phyloP scores from a whole-genome alignment of 2,888 invertebrate species.

The Embidobia sp. region DNA sequence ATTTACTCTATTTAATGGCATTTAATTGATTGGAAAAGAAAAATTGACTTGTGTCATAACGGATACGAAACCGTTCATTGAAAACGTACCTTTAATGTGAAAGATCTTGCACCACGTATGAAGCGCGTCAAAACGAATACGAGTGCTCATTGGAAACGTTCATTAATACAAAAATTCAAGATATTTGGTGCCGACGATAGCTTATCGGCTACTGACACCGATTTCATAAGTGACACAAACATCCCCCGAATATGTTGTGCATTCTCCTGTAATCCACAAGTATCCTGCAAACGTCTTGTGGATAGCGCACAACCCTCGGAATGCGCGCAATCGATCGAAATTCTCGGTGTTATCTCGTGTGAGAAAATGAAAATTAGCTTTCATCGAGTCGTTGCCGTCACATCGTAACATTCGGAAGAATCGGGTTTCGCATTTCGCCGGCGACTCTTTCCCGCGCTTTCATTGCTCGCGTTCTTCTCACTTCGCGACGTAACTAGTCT shows the following conservation, averaged over 20 bases:
- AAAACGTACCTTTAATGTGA: too few species aligned
- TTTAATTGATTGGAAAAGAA: too few species aligned
- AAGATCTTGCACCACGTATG: too few species aligned
- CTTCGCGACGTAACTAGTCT: constrained; percentile 59
- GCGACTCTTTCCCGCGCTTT: constrained; percentile 37
- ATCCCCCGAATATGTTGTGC: constrained; percentile 48
- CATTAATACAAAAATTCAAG: too few species aligned
- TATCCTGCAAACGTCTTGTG: constrained; percentile 59
- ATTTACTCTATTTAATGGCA: too few species aligned
- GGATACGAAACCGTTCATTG: too few species aligned
- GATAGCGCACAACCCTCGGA: constrained; percentile 59
- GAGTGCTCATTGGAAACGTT: too few species aligned
- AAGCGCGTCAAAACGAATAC: too few species aligned
- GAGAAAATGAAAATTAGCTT: constrained; percentile 66
- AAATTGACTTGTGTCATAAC: too few species aligned
- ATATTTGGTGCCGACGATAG: too few species aligned
- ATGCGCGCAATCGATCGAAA: constrained; percentile 59
- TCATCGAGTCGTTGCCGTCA: constrained; percentile 59
- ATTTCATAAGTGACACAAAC: constrained; percentile 54
- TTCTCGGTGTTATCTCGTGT: constrained; percentile 63
- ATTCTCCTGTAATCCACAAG: constrained; percentile 53
- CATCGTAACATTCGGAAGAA: constrained; percentile 57
- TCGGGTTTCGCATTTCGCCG: constrained; percentile 57
- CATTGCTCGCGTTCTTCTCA: constrained; percentile 63
- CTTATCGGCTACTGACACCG: too few species aligned